Evolutionary conservation across 2,797 vertebrate genomes (phyloP).

Genomic region (Typhlichthys eigenmanni): DNA sequence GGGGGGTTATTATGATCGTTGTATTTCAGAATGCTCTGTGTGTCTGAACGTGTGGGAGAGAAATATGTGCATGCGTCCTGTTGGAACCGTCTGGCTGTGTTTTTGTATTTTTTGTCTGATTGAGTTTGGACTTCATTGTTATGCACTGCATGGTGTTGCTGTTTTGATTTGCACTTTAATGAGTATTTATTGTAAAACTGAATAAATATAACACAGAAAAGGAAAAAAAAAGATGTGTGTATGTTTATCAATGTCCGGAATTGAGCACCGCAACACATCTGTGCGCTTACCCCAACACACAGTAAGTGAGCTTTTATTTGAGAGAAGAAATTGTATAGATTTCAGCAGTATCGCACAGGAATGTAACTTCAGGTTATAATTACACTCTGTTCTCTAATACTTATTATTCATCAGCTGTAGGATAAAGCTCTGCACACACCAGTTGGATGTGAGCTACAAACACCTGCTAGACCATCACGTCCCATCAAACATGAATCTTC

Average conservation of each 20-base stretch:
- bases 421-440: not conserved
- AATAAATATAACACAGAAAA: constrained; percentile 59
- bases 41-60: constrained; percentile 26
- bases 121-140: constrained; percentile 58
- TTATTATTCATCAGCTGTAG: constrained; percentile 17
- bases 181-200: constrained; percentile 77
- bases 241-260: not conserved
- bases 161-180: constrained; percentile 83
- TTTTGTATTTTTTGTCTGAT: constrained; percentile 39
- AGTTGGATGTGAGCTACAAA: not conserved
- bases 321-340: constrained; percentile 1
- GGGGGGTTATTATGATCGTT: constrained; percentile 24
- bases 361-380: constrained; percentile 17
- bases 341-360: constrained; percentile 24
- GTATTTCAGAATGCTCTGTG: constrained; percentile 23
- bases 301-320: constrained; percentile 2
- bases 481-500: constrained; percentile 12
- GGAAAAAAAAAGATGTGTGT: constrained; percentile 16
- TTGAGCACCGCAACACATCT: too few relatives aligned
- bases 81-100: not conserved
- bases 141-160: constrained; percentile 81
- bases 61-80: constrained; percentile 18
- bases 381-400: constrained; percentile 25
- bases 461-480: constrained; percentile 21
- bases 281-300: not conserved